A percentile compares a stretch with the other conserved stretches of the same genome.
phyloP scores from a whole-genome alignment of 2,797 vertebrate genomes.

The Pantherophis alleghaniensis region DNA sequence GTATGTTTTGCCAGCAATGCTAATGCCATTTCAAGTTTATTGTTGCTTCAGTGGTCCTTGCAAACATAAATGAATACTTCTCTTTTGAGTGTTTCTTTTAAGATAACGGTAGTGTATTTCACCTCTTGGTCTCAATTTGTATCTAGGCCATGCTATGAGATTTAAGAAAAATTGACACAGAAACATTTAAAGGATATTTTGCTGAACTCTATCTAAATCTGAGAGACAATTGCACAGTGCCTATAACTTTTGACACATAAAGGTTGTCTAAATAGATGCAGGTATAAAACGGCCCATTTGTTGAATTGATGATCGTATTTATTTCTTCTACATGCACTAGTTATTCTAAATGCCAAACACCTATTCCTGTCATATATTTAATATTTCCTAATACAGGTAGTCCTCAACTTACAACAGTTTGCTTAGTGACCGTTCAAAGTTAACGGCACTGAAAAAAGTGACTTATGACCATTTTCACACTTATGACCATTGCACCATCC shows the following conservation, averaged over 20 bases:
- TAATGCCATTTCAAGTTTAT: neutral
- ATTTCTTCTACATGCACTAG: neutral
- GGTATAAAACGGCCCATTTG: neutral
- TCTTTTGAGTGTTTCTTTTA: neutral
- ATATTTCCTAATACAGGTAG: neutral
- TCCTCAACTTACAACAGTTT: too few species aligned
- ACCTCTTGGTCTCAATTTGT: neutral
- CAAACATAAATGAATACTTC: too few species aligned
- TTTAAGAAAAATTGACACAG: neutral
- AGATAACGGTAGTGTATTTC: neutral
- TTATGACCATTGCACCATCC: neutral
- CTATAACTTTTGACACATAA: neutral
- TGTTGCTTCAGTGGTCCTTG: neutral
- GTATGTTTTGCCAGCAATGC: neutral
- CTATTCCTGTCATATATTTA: neutral
- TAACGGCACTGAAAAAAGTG: too few species aligned
- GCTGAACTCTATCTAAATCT: neutral
- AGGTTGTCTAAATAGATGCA: neutral
- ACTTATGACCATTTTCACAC: too few species aligned
- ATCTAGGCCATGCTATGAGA: neutral
- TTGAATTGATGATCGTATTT: neutral
- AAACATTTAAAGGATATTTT: neutral
- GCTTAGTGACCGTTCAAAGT: too few species aligned
- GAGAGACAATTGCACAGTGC: neutral
- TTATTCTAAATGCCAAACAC: neutral